Conservation (phyloP, 2,797 vertebrate species). For the Pangasius larnaudii region DNA sequence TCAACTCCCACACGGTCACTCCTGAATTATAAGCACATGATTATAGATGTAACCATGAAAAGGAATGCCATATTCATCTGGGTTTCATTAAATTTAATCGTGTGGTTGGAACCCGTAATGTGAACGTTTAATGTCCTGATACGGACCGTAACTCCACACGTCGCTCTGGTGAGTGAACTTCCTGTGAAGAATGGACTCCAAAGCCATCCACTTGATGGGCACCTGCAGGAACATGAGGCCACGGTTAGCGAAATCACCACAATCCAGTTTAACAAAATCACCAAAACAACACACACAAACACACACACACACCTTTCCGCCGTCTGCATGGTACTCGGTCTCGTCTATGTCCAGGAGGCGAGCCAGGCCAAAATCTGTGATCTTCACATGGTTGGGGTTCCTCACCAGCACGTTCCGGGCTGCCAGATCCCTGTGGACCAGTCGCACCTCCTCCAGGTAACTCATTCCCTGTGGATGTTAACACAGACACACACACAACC, state of each 20-base stretch:
- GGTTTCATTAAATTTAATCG: neutral
- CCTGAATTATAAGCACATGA: constrained; percentile 69
- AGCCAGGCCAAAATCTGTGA: constrained; percentile 95
- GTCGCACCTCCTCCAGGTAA: constrained; percentile 91
- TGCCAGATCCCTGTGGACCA: constrained; percentile 93
- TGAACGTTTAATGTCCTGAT: neutral
- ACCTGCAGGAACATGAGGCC: constrained; percentile 75
- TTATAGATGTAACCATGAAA: neutral
- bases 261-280: neutral
- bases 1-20: constrained; percentile 97
- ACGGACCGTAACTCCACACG: constrained; percentile 95
- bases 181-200: constrained; percentile 94
- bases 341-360: constrained; percentile 93
- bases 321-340: constrained; percentile 94
- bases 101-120: neutral
- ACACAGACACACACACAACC: constrained; percentile 1
- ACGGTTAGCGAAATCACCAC: neutral
- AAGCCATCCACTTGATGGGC: constrained; percentile 98
- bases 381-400: constrained; percentile 95
- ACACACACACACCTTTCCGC: constrained; percentile 82
- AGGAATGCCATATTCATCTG: neutral
- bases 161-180: constrained; percentile 98
- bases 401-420: constrained; percentile 96
- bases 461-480: constrained; percentile 86
- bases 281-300: neutral